These are phyloP conservation scores for Sebastes diploproa DNA, from an alignment of 2,797 vertebrate species.

Conservation along the genomic window DNA sequence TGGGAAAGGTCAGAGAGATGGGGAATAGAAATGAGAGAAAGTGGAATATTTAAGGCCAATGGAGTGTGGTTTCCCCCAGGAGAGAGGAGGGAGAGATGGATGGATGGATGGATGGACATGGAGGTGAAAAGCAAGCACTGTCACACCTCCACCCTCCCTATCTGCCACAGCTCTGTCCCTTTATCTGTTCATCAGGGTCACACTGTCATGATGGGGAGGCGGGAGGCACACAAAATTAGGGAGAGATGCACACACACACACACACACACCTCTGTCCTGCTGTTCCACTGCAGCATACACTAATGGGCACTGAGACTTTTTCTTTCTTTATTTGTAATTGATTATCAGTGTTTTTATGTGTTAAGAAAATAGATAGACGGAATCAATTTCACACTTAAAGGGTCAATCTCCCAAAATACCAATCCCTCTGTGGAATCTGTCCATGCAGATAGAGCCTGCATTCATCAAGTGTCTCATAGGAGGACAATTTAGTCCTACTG, in stretches of 20 bases:
- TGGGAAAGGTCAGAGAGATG: constrained; percentile 61
- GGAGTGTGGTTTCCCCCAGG: constrained; percentile 47
- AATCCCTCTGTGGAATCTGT: neutral
- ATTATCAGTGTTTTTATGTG: neutral
- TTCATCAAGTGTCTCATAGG: neutral
- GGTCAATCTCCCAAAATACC: neutral
- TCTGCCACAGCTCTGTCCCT: neutral
- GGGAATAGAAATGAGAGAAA: constrained; percentile 59
- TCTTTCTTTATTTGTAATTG: neutral
- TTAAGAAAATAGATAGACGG: neutral
- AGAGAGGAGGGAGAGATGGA: constrained; percentile 23
- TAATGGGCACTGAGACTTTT: neutral
- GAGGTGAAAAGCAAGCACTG: constrained; percentile 36
- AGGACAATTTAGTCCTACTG: neutral
- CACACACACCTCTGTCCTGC: neutral
- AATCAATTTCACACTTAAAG: neutral
- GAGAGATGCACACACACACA: neutral
- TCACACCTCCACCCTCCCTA: constrained; percentile 9
- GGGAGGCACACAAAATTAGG: neutral
- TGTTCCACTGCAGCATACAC: neutral
- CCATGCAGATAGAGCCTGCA: neutral
- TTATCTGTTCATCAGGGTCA: constrained; percentile 28
- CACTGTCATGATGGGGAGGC: neutral
- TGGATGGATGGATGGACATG: constrained; percentile 8
- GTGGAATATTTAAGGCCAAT: constrained; percentile 64